Percentiles rank a stretch among this genome's conserved stretches.
phyloP scores from a whole-genome alignment of 2,888 invertebrate species.

The Limnephilus auricula region DNA sequence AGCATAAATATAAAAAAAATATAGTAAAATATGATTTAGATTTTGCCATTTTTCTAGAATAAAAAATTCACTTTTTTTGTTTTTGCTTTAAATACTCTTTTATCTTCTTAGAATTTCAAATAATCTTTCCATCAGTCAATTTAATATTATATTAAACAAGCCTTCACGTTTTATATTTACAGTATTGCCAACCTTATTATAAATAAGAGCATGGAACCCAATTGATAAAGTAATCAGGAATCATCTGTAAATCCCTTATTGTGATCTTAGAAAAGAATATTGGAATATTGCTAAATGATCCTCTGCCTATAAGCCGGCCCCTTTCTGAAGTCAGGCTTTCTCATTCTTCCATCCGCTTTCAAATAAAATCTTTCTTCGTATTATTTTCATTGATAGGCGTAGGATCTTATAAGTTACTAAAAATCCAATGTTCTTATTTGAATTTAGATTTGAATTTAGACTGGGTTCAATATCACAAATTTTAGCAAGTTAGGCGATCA shows the following conservation, averaged over 20 bases:
- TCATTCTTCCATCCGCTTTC: not conserved
- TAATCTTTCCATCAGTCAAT: not conserved
- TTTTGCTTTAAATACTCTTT: no score
- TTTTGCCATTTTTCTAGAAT: no score
- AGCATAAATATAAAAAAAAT: no score
- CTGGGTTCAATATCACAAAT: not conserved
- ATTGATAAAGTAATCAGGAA: not conserved
- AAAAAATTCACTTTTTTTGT: no score
- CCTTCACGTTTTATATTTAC: not conserved
- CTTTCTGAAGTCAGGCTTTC: not conserved
- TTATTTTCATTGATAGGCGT: not conserved
- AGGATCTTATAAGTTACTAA: not conserved
- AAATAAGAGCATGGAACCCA: not conserved
- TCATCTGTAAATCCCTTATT: not conserved
- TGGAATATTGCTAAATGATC: not conserved
- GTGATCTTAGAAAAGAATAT: not conserved
- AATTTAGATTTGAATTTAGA: not conserved
- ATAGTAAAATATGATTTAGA: no score
- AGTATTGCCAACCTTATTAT: not conserved
- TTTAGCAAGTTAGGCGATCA: no score
- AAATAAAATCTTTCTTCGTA: not conserved
- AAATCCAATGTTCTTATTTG: not conserved
- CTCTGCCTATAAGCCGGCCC: not conserved
- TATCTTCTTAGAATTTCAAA: not conserved
- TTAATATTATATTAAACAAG: not conserved